Percentiles rank a stretch among this genome's conserved stretches.
Conservation (phyloP, 2,113 vertebrate genomes). For the Cervus canadensis region DNA sequence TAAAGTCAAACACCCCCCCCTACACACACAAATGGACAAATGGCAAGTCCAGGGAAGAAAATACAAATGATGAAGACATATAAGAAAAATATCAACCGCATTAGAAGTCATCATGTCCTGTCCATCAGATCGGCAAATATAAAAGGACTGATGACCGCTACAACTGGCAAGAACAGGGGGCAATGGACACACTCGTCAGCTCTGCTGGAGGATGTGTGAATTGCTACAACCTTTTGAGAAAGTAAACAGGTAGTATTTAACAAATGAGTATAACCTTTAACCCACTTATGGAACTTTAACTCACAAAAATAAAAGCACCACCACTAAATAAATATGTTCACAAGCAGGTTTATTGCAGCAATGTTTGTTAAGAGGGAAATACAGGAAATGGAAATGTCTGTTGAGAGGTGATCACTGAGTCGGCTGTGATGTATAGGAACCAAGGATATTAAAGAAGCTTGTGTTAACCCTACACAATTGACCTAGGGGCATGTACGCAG, state of each 20-base stretch:
- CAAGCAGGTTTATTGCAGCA: constrained; percentile 12
- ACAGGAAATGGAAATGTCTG: neutral
- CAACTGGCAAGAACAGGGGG: neutral
- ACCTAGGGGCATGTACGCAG: neutral
- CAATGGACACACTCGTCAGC: neutral
- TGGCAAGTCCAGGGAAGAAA: neutral
- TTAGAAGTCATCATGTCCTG: neutral
- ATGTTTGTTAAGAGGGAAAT: neutral
- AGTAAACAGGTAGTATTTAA: neutral
- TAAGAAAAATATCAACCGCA: neutral
- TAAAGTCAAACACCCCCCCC: neutral
- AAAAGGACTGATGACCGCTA: neutral
- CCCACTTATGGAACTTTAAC: neutral
- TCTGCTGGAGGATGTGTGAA: neutral
- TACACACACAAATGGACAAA: neutral
- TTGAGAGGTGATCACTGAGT: neutral
- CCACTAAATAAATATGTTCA: constrained; percentile 8
- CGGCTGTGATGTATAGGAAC: neutral
- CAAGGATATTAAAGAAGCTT: neutral
- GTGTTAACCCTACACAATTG: neutral
- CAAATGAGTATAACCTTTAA: neutral
- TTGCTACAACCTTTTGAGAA: neutral
- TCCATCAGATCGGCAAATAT: neutral
- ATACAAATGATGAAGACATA: neutral
- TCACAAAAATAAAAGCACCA: constrained; percentile 17